Base-by-base conservation (phyloP, 2,113 vertebrate species). In the Lophius piscatorius region DNA sequence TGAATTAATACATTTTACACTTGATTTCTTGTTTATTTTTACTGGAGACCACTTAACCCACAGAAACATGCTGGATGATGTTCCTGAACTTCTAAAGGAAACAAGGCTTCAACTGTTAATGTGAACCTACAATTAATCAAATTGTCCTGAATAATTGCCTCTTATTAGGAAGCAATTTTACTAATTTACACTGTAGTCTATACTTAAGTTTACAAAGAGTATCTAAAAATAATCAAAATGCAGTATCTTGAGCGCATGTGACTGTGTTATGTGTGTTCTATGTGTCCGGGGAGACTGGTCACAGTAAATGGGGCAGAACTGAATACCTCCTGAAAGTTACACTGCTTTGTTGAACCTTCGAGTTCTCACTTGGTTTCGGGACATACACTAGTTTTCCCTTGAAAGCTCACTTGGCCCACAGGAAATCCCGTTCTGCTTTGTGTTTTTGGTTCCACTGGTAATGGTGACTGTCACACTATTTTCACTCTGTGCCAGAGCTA, bases 391-490 rank as follows among this genome's bases (percentile, higher is more conserved):
- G 8, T 42, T 56, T 64, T 39, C 63, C 51, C 66, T 78, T 71
- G 64, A 41, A 82, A 68, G 38, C 55, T 67, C 47, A 55, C 36
- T 26, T 18, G 51, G 38, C 63, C 48, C 47, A 38, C 39, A 67
- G 49, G 34, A 81, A 61, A 70, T 51, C 47, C 45, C 23, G 51
- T 62, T 63, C 87, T 90, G 88, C 78, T 83, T 77, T 83, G 75
- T 87, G 81, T 90, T 85, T 56, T 48, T 51, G 74, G 59, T 60
- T 49, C 62, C 59, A 41, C 64, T 76, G 63, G 51, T 88, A 86
- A 89, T 83, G 28, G 63, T 51, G 76, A 61, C 70, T 86, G 88
- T 90, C 87, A 88, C 75, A 48, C 63, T 70, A 40, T 77, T 89
- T 82, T 86, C 31, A 63, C 50, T 47, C 46, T 21, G 64, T 36